A percentile compares a stretch with the other conserved stretches of the same genome.
Evolutionary conservation across 2,797 vertebrate species (phyloP).

Genomic region (Anabas testudineus): DNA sequence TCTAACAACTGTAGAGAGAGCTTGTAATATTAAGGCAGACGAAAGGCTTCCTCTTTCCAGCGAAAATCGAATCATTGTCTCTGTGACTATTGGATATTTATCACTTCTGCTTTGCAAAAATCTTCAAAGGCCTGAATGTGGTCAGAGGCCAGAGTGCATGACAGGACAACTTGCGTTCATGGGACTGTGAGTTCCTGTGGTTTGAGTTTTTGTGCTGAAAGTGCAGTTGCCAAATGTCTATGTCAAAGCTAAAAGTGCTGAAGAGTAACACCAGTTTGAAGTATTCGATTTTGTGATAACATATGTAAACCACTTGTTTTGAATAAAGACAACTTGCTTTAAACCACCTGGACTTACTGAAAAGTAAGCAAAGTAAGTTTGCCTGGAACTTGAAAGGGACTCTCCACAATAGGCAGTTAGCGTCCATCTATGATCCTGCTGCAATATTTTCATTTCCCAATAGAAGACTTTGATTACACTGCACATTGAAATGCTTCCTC

Average conservation of each 20-base stretch:
- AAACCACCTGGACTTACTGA: no score
- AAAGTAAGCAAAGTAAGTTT: no score
- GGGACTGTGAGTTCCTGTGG: conserved; percentile 13
- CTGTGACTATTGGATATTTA: conserved; percentile 44
- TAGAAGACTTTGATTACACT: conserved; percentile 15
- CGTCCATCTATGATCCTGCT: conserved; percentile 8
- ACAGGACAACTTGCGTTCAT: conserved; percentile 13
- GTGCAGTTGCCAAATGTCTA: conserved; percentile 6
- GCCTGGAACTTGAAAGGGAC: no score
- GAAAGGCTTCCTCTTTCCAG: conserved; percentile 72
- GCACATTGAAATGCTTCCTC: conserved; percentile 14
- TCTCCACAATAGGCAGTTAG: neutral
- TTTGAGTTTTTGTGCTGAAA: conserved; percentile 34
- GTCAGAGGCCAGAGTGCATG: conserved; percentile 19
- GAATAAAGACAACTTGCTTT: no score
- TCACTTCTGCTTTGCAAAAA: conserved; percentile 67
- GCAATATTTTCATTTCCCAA: neutral
- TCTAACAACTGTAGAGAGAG: neutral
- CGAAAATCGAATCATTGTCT: conserved; percentile 41
- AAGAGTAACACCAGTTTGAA: no score
- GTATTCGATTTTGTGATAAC: no score
- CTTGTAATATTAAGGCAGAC: neutral
- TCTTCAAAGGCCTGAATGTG: conserved; percentile 27
- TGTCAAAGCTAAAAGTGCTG: neutral
- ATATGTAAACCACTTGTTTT: no score